A percentile compares a stretch with the other conserved stretches of the same genome.
Conservation (phyloP, 2,888 invertebrate genomes). For the Nomada hirtipes region DNA sequence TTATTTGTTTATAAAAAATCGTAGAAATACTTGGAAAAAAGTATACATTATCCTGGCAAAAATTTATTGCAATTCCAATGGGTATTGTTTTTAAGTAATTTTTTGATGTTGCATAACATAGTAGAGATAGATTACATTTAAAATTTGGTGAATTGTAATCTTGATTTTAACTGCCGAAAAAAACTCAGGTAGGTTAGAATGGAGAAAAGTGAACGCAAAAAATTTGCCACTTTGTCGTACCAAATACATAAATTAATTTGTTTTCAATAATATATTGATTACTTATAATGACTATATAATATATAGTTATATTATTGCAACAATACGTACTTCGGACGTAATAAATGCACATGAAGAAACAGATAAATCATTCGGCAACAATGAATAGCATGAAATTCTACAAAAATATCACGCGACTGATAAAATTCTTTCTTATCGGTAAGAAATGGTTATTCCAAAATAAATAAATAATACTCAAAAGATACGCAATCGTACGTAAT, state of each 20-base stretch:
- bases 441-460: conserved; percentile 27
- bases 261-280: background rate
- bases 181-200: background rate
- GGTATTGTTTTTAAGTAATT: background rate
- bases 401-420: conserved; percentile 11
- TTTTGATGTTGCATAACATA: background rate
- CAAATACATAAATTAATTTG: conserved; percentile 8
- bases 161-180: background rate
- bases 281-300: background rate
- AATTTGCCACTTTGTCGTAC: background rate
- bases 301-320: background rate
- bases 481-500: background rate
- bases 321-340: background rate
- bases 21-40: background rate
- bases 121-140: background rate
- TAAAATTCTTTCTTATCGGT: conserved; percentile 38
- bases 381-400: background rate
- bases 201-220: background rate
- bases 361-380: background rate
- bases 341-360: conserved; percentile 20
- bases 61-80: background rate
- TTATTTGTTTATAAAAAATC: background rate
- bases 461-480: conserved; percentile 11
- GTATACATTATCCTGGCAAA: background rate
- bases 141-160: background rate